phyloP scores from a whole-genome alignment of 2,797 vertebrate species.

The Syngnathus rostellatus region DNA sequence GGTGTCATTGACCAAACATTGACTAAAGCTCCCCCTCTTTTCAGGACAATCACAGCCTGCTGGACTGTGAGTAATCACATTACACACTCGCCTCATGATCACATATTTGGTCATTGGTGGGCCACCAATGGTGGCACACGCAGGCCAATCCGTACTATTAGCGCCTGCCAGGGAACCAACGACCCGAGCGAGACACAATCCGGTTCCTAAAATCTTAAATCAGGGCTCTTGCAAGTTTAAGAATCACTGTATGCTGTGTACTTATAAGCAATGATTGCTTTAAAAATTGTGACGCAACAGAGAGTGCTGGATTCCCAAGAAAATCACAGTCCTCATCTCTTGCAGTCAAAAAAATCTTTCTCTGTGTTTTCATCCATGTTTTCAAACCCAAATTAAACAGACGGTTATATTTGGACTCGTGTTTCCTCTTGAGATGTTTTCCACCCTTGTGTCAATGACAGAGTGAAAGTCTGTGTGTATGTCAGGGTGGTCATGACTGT shows the following conservation, averaged over 20 bases:
- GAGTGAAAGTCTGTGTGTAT: slow-evolving; percentile 2
- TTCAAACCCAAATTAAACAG: slow-evolving; percentile 4
- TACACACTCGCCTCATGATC: slow-evolving; percentile 37
- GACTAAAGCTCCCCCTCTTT: slow-evolving; percentile 44
- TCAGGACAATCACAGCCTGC: slow-evolving; percentile 46
- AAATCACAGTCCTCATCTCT: not conserved
- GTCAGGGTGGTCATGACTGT: slow-evolving; percentile 7
- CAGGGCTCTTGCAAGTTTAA: too few species aligned
- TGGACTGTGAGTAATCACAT: slow-evolving; percentile 54
- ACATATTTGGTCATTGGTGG: slow-evolving; percentile 11
- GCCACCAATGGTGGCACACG: too few species aligned
- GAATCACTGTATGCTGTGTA: not conserved
- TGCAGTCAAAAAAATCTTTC: not conserved
- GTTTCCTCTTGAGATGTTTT: slow-evolving; percentile 15
- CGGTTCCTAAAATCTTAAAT: not conserved
- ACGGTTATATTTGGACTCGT: slow-evolving; percentile 22
- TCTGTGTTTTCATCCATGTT: not conserved
- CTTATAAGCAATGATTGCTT: not conserved
- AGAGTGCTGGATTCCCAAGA: not conserved
- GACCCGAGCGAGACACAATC: not conserved
- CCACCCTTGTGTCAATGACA: slow-evolving; percentile 10
- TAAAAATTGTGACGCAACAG: not conserved
- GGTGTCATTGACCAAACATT: slow-evolving; percentile 56
- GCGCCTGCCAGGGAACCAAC: not conserved
- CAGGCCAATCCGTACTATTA: slow-evolving; percentile 35